A percentile compares a stretch with the other conserved stretches of the same genome.
phyloP scores from a whole-genome alignment of 1,140 invertebrate genomes.

The Hesperophylax magnus region DNA sequence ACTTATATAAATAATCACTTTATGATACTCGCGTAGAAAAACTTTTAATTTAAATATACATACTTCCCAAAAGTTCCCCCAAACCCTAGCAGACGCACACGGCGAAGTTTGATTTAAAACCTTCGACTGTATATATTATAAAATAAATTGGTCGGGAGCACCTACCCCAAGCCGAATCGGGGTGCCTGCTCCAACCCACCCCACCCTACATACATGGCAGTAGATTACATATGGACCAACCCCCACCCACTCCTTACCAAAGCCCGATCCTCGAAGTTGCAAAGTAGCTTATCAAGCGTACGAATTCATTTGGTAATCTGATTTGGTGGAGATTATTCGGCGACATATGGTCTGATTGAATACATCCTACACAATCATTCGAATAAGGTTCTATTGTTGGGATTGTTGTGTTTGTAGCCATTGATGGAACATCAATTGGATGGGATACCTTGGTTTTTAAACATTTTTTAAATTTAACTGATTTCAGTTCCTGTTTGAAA shows the following conservation, averaged over 20 bases:
- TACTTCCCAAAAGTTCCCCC: not conserved
- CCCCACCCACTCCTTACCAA: not conserved
- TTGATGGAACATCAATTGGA: too few relatives aligned
- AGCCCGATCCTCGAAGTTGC: not conserved
- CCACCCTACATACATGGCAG: not conserved
- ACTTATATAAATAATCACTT: too few relatives aligned
- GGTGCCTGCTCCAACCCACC: not conserved
- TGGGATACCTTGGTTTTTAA: too few relatives aligned
- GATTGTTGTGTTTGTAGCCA: too few relatives aligned
- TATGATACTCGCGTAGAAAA: too few relatives aligned
- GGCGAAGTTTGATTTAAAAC: constrained; percentile 42
- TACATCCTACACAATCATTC: too few relatives aligned
- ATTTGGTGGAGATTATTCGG: not conserved
- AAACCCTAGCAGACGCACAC: not conserved
- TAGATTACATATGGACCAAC: not conserved
- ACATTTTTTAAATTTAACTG: too few relatives aligned
- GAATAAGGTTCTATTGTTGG: too few relatives aligned
- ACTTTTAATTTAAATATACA: not conserved
- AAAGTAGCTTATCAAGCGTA: constrained; percentile 42
- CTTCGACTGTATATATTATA: constrained; percentile 42
- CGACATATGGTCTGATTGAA: constrained; percentile 27
- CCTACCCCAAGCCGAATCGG: not conserved
- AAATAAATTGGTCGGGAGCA: constrained; percentile 41
- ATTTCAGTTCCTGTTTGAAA: too few relatives aligned
- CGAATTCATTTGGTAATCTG: constrained; percentile 36